Evolutionary conservation across 1,140 invertebrate genomes (phyloP), one percentile per base, ranked within the genome.

Genomic region (Drosophila erecta): DNA sequence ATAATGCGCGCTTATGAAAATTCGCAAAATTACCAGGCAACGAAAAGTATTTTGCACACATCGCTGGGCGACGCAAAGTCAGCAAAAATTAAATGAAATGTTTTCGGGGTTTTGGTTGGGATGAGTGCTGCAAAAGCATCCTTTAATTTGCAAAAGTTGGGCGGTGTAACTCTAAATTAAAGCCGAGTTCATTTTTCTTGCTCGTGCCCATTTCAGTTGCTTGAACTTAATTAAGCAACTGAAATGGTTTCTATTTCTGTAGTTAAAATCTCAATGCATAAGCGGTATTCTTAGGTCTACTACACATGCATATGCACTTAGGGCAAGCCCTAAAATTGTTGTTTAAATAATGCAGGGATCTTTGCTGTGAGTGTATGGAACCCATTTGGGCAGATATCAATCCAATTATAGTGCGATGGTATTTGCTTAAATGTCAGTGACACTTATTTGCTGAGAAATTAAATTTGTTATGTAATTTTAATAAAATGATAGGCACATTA

Each of bases 1-100:
- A 71, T 71, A 71, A 71, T 71, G 65, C 33, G 11, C 35, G 50
- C 15, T 71, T 70, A 57, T 71, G 67, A 71, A 70, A 41, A 71
- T 71, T 71, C 37, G 10, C 50, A 71, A 70, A 57, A 70, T 71
- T 70, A 33, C 35, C 51, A 57, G 24, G 12, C 27, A 47, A 40
- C 50, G 65, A 37, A 57, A 49, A 70, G 51, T 49, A 69, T 69
- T 69, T 55, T 30, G 64, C 24, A 70, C 66, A 70, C 66, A 70
- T 70, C 49, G 64, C 22, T 70, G 65, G 35, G 51, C 65, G 67
- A 49, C 67, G 67, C 67, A 38, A 44, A 35, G 51, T 71, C 67
- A 67, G 65, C 67, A 20, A 57, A 40, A 71, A 70, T 71, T 33
- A 49, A 71, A 71, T 49, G 44, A 37, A 57, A 57, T 70, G 41